phyloP scores from a whole-genome alignment of 2,888 invertebrate genomes.

The Mantis religiosa region DNA sequence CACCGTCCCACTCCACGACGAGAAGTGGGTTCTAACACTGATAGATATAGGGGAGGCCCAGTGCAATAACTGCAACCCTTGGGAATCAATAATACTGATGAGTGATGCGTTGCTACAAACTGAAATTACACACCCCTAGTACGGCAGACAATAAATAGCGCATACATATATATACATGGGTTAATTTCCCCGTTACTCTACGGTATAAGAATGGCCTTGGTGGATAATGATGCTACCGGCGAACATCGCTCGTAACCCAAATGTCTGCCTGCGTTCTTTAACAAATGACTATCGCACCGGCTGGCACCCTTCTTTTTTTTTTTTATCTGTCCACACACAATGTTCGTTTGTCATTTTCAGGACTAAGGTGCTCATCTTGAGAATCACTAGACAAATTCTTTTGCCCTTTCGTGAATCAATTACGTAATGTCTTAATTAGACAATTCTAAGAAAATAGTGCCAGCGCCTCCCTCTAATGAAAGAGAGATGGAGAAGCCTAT shows the following conservation, averaged over 20 bases:
- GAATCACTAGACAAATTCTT: too few relatives aligned
- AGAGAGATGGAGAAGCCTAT: too few relatives aligned
- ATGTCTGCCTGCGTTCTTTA: neutral
- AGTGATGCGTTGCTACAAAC: slow-evolving; percentile 26
- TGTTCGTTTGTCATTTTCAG: too few relatives aligned
- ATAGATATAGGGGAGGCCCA: slow-evolving; percentile 27
- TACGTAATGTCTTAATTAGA: too few relatives aligned
- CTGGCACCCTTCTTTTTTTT: too few relatives aligned
- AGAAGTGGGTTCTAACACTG: slow-evolving; percentile 21
- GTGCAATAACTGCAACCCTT: slow-evolving; percentile 28
- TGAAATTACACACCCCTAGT: slow-evolving; percentile 26
- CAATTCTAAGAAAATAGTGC: too few relatives aligned
- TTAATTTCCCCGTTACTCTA: neutral
- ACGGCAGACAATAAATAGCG: slow-evolving; percentile 14
- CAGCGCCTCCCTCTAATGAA: too few relatives aligned
- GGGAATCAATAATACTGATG: slow-evolving; percentile 29
- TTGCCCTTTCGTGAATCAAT: too few relatives aligned
- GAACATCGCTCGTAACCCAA: neutral
- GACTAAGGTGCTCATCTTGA: too few relatives aligned
- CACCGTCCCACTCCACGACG: slow-evolving; percentile 9
- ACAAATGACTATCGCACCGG: neutral
- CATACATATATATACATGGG: neutral
- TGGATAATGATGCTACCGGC: neutral
- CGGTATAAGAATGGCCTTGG: neutral
- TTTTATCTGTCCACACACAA: too few relatives aligned